Evolutionary conservation across 2,113 vertebrate species (phyloP).

Genomic region (Speoplatyrhinus poulsoni): DNA sequence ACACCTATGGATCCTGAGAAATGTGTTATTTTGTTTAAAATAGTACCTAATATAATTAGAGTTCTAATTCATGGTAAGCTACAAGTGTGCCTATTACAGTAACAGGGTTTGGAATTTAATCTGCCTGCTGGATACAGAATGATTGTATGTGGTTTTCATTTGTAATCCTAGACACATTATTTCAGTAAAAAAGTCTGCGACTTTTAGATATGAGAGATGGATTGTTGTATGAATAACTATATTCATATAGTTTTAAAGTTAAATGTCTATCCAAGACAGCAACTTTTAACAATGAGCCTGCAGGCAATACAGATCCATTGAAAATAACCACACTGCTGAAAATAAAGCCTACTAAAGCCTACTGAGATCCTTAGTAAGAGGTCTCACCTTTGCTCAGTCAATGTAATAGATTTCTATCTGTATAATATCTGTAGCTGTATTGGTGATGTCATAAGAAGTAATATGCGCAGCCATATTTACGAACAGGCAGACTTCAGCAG

Average conservation of each 20-base stretch:
- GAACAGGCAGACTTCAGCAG: not conserved
- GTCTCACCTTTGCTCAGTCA: conserved; percentile 23
- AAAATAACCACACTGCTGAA: not conserved
- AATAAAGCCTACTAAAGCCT: not conserved
- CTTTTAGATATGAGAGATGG: conserved; percentile 91
- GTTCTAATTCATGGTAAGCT: conserved; percentile 97
- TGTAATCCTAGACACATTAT: conserved; percentile 92
- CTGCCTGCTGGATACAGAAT: conserved; percentile 91
- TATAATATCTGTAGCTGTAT: conserved; percentile 2
- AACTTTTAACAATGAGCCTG: conserved; percentile 65
- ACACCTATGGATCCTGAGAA: conserved; percentile 94
- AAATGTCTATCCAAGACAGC: conserved; percentile 69
- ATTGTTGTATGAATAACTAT: conserved; percentile 86
- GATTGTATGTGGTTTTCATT: conserved; percentile 94
- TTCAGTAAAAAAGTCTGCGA: conserved; percentile 90
- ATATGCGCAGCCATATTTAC: not conserved
- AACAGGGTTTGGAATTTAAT: conserved; percentile 97
- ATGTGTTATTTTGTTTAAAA: conserved; percentile 98
- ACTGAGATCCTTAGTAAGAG: conserved; percentile 9
- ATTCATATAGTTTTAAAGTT: conserved; percentile 83
- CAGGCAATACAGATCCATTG: conserved; percentile 41
- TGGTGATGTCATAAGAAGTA: conserved; percentile 10
- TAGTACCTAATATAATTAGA: conserved; percentile 98
- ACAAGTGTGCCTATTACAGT: conserved; percentile 96
- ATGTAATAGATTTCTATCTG: conserved; percentile 32